Conservation (phyloP, 1,140 invertebrate genomes). For the Drosophila tropicalis region DNA sequence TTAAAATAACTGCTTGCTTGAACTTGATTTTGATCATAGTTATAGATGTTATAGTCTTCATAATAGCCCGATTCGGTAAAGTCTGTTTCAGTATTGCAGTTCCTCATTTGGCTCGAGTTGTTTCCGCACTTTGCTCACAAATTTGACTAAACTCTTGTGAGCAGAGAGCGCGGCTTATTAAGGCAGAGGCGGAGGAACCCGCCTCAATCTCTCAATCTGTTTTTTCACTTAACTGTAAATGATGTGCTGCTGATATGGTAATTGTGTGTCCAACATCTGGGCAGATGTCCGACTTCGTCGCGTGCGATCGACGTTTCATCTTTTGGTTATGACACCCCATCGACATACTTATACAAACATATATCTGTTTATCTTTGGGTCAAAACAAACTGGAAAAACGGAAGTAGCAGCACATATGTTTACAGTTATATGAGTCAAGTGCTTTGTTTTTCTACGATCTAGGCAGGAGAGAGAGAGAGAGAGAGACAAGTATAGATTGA, state of each 20-base stretch:
- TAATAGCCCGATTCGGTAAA: conserved; percentile 31
- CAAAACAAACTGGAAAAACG: conserved; percentile 65
- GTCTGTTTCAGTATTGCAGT: conserved; percentile 27
- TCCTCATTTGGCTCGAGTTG: conserved; percentile 47
- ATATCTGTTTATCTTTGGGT: conserved; percentile 55
- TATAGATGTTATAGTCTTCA: conserved; percentile 38
- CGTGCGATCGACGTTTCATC: conserved; percentile 43
- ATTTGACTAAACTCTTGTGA: conserved; percentile 48
- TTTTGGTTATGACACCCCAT: conserved; percentile 71
- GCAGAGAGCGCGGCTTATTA: conserved; percentile 45
- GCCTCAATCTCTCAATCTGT: conserved; percentile 56
- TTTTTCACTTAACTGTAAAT: conserved; percentile 74
- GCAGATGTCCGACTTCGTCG: conserved; percentile 49
- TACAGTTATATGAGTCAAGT: conserved; percentile 67
- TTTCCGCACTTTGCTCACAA: conserved; percentile 22
- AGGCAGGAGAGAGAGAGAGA: not conserved
- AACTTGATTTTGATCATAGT: conserved; percentile 23
- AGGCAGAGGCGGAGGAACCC: conserved; percentile 22
- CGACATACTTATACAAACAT: conserved; percentile 7
- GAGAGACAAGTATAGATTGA: not conserved
- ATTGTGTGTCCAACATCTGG: conserved; percentile 74
- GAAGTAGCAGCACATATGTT: conserved; percentile 54
- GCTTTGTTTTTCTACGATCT: conserved; percentile 69
- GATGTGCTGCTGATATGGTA: conserved; percentile 78
- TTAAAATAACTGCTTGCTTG: conserved; percentile 18